Conservation (phyloP, 2,797 vertebrate genomes). For the Sternotherus odoratus region DNA sequence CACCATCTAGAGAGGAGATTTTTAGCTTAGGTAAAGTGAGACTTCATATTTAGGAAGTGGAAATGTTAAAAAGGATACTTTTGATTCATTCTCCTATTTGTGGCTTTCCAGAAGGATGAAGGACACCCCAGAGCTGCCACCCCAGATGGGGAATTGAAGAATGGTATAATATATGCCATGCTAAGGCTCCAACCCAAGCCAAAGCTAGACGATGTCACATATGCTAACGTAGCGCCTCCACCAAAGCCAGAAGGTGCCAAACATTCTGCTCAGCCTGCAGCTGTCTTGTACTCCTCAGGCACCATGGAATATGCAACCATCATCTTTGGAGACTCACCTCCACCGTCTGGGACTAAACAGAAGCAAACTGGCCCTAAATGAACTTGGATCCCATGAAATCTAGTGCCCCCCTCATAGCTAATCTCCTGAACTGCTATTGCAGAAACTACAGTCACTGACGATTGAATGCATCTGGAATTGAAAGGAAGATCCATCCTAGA, state of each 20-base stretch:
- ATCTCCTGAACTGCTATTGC: neutral
- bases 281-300: neutral
- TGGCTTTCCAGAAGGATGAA: neutral
- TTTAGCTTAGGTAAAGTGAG: neutral
- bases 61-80: neutral
- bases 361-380: neutral
- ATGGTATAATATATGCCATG: neutral
- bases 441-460: neutral
- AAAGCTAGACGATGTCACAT: neutral
- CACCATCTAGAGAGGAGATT: rapidly evolving
- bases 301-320: constrained; percentile 47
- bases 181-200: neutral
- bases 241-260: neutral
- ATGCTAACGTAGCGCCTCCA: neutral
- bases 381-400: neutral
- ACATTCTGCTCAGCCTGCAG: rapidly evolving
- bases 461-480: neutral
- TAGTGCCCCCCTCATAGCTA: neutral
- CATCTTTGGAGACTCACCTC: neutral
- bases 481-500: neutral
- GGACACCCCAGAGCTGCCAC: neutral
- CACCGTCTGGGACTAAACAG: neutral
- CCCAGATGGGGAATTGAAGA: neutral
- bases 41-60: neutral
- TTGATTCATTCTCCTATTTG: neutral